Evolutionary conservation across 2,113 vertebrate genomes (phyloP).

Genomic region (Colistium nudipinnis): DNA sequence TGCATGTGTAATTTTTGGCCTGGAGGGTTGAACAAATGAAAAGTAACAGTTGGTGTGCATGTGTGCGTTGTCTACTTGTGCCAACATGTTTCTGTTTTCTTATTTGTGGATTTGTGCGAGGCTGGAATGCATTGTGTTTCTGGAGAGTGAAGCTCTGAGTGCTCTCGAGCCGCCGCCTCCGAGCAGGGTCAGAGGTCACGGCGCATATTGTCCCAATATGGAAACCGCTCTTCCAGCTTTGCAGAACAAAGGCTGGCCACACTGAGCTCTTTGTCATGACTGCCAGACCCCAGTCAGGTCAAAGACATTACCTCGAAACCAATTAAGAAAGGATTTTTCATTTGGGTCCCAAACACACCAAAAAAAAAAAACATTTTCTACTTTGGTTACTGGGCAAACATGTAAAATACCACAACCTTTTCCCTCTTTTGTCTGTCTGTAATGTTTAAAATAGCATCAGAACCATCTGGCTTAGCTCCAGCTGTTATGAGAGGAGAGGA

Average conservation of each 20-base stretch:
- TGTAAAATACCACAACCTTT: conserved; percentile 9
- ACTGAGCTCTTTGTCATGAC: conserved; percentile 72
- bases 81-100: conserved; percentile 56
- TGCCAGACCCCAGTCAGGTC: conserved; percentile 64
- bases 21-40: conserved; percentile 60
- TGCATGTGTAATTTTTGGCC: conserved; percentile 76
- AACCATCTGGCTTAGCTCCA: conserved; percentile 64
- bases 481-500: conserved; percentile 62
- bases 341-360: conserved; percentile 37
- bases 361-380: conserved; percentile 11
- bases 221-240: conserved; percentile 67
- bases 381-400: conserved; percentile 11
- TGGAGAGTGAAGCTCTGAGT: conserved; percentile 42
- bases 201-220: conserved; percentile 78
- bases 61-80: conserved; percentile 60
- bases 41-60: conserved; percentile 76
- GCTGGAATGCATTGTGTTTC: conserved; percentile 59
- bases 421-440: conserved; percentile 36
- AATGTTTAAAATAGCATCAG: conserved; percentile 57
- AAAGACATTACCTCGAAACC: conserved; percentile 46
- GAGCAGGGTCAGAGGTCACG: conserved; percentile 66
- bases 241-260: conserved; percentile 60
- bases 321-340: conserved; percentile 57
- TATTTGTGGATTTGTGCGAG: conserved; percentile 44
- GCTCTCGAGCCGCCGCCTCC: conserved; percentile 49